Percentiles rank a stretch among this genome's conserved stretches.
phyloP scores from a whole-genome alignment of 2,113 vertebrate genomes.

The Rana temporaria region DNA sequence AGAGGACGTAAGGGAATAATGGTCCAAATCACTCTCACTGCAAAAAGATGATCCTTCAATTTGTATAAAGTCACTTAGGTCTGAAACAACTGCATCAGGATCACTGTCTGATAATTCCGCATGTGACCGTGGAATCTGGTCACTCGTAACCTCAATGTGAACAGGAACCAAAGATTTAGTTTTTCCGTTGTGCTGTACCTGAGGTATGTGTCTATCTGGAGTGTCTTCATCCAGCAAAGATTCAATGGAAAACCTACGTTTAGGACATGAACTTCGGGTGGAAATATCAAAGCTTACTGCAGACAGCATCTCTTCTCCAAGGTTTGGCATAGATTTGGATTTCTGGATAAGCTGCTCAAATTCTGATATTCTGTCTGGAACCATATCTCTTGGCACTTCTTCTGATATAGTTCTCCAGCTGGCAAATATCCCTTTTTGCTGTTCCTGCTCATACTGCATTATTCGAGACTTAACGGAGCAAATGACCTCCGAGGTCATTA shows the following conservation, averaged over 20 bases:
- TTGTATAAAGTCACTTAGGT: conserved; percentile 90
- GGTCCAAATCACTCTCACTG: conserved; percentile 96
- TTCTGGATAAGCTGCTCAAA: conserved; percentile 92
- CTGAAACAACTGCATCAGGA: conserved; percentile 87
- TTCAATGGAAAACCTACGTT: conserved; percentile 90
- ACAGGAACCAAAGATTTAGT: conserved; percentile 80
- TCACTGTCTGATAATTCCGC: conserved; percentile 91
- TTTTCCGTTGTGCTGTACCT: conserved; percentile 72
- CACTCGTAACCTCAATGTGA: conserved; percentile 82
- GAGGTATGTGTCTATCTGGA: conserved; percentile 72
- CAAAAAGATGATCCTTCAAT: conserved; percentile 96
- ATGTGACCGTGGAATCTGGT: conserved; percentile 70
- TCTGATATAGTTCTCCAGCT: conserved; percentile 79
- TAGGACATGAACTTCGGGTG: conserved; percentile 82
- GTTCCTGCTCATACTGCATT: conserved; percentile 87
- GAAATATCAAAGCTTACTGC: conserved; percentile 79
- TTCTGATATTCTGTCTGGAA: conserved; percentile 88
- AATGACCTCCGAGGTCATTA: conserved; percentile 89
- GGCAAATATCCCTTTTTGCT: conserved; percentile 72
- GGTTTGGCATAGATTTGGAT: conserved; percentile 94
- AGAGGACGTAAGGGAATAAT: conserved; percentile 91
- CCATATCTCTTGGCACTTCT: conserved; percentile 88
- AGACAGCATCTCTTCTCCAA: conserved; percentile 86
- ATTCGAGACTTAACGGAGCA: conserved; percentile 90
- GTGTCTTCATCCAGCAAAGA: conserved; percentile 89